Conservation (phyloP, 2,113 vertebrate genomes). For the Xenopus laevis region DNA sequence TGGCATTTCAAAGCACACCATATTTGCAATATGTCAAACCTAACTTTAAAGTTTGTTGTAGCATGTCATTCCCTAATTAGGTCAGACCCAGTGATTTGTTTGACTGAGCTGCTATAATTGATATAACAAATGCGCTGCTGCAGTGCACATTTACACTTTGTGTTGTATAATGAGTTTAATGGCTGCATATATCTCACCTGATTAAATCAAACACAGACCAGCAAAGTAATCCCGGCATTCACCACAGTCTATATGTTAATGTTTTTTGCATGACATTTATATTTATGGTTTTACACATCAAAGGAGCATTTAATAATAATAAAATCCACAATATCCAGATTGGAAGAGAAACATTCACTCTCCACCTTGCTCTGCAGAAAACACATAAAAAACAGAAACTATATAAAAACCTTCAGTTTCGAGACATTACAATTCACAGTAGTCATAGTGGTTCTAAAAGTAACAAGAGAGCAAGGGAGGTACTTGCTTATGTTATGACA, state of each 20-base stretch:
- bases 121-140: slow-evolving; percentile 27
- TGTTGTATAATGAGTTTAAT: slow-evolving; percentile 28
- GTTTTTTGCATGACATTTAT: not conserved
- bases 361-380: too few relatives aligned
- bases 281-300: slow-evolving; percentile 1
- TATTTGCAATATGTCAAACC: slow-evolving; percentile 10
- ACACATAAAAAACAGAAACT: too few relatives aligned
- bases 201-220: slow-evolving; percentile 13
- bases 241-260: not conserved
- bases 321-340: not conserved
- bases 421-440: too few relatives aligned
- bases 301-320: not conserved
- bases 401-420: too few relatives aligned
- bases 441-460: too few relatives aligned
- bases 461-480: too few relatives aligned
- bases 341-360: not conserved
- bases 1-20: not conserved
- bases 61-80: slow-evolving; percentile 12
- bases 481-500: too few relatives aligned
- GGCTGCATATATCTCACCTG: slow-evolving; percentile 30
- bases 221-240: not conserved
- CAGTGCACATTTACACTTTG: slow-evolving; percentile 24
- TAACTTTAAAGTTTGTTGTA: slow-evolving; percentile 20
- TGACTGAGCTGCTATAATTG: slow-evolving; percentile 17
- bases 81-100: slow-evolving; percentile 18